Evolutionary conservation across 2,888 invertebrate species (phyloP).

Genomic region (Orthosia gothica): DNA sequence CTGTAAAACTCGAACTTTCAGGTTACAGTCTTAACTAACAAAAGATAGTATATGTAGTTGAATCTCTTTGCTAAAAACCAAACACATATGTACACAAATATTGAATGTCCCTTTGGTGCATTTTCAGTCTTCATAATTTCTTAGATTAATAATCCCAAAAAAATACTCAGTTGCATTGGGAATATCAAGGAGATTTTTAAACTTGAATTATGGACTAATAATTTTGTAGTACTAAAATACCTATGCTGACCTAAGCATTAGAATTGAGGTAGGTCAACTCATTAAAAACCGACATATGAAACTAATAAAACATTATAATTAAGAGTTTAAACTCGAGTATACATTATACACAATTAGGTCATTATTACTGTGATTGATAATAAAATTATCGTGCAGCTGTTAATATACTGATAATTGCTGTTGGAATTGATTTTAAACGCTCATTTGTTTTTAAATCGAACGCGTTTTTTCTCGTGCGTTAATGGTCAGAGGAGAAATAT

Average conservation of each 20-base stretch:
- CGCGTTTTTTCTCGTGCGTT: conserved; percentile 13
- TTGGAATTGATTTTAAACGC: conserved; percentile 44
- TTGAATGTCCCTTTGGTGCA: too few relatives aligned
- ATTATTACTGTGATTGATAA: conserved; percentile 44
- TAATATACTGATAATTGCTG: conserved; percentile 33
- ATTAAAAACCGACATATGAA: not conserved
- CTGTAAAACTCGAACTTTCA: too few relatives aligned
- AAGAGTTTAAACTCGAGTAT: not conserved
- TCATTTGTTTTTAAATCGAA: conserved; percentile 41
- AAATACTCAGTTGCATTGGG: too few relatives aligned
- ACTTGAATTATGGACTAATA: not conserved
- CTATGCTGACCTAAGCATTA: not conserved
- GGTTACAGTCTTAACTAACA: too few relatives aligned
- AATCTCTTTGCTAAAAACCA: too few relatives aligned
- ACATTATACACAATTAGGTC: conserved; percentile 22
- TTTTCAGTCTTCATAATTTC: too few relatives aligned
- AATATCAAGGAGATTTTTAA: not conserved
- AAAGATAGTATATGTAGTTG: too few relatives aligned
- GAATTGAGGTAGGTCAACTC: conserved; percentile 18
- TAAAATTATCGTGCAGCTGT: conserved; percentile 37
- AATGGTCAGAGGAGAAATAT: conserved; percentile 4
- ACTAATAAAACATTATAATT: conserved; percentile 25
- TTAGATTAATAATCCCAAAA: too few relatives aligned
- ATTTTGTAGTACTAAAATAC: not conserved
- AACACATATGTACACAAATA: too few relatives aligned